These are phyloP conservation scores for Scomber japonicus DNA, from an alignment of 2,113 vertebrate genomes.

Conservation along the genomic window DNA sequence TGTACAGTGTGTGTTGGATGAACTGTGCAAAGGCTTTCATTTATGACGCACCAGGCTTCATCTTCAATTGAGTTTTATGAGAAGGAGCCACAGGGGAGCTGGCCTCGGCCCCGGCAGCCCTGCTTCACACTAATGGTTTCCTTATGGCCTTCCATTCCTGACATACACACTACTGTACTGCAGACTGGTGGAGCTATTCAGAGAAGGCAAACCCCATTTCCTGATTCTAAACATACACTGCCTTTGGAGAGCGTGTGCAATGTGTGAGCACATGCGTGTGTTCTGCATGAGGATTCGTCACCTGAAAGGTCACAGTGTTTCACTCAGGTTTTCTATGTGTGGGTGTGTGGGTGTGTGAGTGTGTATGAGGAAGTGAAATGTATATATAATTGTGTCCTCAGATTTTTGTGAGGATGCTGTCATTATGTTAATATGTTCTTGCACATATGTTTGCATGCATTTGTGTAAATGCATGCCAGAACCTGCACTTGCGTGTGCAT, in stretches of 20 bases:
- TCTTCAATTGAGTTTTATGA: constrained; percentile 81
- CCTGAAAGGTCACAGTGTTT: background rate
- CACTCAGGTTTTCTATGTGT: background rate
- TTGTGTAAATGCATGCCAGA: background rate
- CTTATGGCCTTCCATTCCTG: constrained; percentile 85
- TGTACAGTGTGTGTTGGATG: background rate
- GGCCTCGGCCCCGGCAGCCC: constrained; percentile 67
- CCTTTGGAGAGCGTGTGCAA: constrained; percentile 48
- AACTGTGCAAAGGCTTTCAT: constrained; percentile 38
- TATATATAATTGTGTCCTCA: background rate
- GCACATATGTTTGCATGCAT: background rate
- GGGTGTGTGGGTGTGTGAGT: background rate
- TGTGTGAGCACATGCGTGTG: constrained; percentile 9
- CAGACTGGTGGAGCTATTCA: constrained; percentile 84
- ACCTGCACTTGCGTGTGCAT: background rate
- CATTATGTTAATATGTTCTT: background rate
- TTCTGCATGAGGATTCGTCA: constrained; percentile 1
- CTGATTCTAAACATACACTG: constrained; percentile 79
- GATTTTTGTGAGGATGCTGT: background rate
- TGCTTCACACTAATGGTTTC: constrained; percentile 87
- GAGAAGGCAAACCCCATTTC: constrained; percentile 86
- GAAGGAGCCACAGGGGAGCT: constrained; percentile 74
- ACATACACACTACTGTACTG: constrained; percentile 74
- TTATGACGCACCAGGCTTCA: constrained; percentile 76
- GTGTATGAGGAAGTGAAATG: too few species aligned